phyloP scores from a whole-genome alignment of 2,797 vertebrate species.

The Sebastes jordani region DNA sequence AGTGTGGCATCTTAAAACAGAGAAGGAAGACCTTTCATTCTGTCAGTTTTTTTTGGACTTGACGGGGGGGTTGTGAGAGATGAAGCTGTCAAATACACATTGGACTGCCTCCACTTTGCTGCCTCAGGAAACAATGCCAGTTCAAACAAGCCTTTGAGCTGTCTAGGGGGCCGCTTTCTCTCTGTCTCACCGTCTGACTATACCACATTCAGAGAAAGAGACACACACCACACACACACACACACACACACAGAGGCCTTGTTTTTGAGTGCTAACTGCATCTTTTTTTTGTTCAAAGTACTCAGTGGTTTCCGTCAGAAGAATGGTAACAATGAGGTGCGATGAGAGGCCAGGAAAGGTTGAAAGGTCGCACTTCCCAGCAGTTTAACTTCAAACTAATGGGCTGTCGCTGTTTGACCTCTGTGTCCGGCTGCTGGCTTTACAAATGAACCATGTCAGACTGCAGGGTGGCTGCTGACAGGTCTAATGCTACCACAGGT shows the following conservation, averaged over 20 bases:
- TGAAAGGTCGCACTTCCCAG: constrained; percentile 41
- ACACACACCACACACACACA: neutral
- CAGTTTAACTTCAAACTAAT: constrained; percentile 63
- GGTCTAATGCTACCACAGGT: constrained; percentile 29
- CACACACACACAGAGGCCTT: constrained; percentile 13
- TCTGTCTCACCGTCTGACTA: constrained; percentile 39
- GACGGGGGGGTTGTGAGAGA: constrained; percentile 37
- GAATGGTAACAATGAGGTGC: constrained; percentile 33
- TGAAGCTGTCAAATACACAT: constrained; percentile 73
- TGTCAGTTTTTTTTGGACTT: constrained; percentile 48
- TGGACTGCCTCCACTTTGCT: constrained; percentile 67
- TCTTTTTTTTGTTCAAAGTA: constrained; percentile 44
- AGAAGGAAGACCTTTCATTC: constrained; percentile 50
- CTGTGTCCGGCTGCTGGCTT: constrained; percentile 27
- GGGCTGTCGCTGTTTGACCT: constrained; percentile 56
- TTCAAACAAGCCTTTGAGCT: constrained; percentile 76
- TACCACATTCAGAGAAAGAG: constrained; percentile 29
- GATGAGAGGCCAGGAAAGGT: constrained; percentile 38
- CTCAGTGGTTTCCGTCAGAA: constrained; percentile 46
- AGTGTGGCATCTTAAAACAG: constrained; percentile 36
- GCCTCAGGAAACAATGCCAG: constrained; percentile 74
- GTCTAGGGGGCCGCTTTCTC: constrained; percentile 54
- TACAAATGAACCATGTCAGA: constrained; percentile 48
- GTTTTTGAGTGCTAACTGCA: constrained; percentile 41
- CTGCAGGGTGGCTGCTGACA: constrained; percentile 24